Conservation (phyloP, 2,113 vertebrate genomes). For the Cyanoliseus patagonus region DNA sequence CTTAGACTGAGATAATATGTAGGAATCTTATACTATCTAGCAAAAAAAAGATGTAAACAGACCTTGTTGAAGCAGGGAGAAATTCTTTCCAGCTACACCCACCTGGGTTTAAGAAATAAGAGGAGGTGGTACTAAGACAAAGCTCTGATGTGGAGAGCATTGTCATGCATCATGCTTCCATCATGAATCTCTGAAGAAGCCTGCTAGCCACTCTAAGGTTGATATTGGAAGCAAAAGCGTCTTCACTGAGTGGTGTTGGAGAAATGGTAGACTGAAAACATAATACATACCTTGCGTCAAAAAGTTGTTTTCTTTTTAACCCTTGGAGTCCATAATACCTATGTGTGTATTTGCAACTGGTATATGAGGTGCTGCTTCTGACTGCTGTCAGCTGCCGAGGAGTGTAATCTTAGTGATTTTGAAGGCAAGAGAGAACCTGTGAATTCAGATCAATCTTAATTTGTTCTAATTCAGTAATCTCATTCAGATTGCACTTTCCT, state of each 20-base stretch:
- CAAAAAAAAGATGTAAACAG: not conserved
- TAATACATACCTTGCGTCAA: not conserved
- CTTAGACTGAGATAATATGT: not conserved
- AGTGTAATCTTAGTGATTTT: not conserved
- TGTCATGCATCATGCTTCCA: not conserved
- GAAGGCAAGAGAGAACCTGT: not conserved
- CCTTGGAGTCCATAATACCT: not conserved
- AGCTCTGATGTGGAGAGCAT: not conserved
- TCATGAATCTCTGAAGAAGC: not conserved
- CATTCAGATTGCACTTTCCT: not conserved
- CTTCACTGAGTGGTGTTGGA: not conserved
- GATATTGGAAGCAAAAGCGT: not conserved
- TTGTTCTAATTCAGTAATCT: not conserved
- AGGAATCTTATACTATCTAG: not conserved
- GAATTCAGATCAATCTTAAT: not conserved
- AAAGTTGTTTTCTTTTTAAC: not conserved
- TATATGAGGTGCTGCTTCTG: not conserved
- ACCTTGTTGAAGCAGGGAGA: not conserved
- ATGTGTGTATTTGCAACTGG: not conserved
- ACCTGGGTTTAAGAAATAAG: not conserved
- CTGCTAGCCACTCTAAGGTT: not conserved
- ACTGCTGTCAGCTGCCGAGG: not conserved
- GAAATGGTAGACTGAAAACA: not conserved
- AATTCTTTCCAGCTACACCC: not conserved
- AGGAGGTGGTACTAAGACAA: not conserved